Conservation (phyloP, 2,797 vertebrate species). For the Labroides dimidiatus region DNA sequence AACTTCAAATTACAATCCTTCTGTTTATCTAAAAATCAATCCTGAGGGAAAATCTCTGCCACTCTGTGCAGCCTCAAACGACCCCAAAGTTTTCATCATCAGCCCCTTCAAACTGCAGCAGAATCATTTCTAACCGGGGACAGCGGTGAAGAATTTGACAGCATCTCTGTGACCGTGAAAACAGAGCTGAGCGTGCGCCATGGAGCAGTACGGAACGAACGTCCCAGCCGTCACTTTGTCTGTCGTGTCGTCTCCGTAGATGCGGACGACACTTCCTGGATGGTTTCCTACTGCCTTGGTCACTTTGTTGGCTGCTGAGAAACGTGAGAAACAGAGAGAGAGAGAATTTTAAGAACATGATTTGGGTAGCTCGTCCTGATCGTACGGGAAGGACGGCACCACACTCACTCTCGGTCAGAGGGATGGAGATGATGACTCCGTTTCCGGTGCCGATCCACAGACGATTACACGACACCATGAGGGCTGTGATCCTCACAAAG, state of each 20-base stretch:
- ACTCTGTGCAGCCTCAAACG: no score
- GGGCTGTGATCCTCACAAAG: constrained; percentile 97
- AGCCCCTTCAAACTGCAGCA: no score
- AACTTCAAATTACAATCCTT: no score
- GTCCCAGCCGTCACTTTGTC: constrained; percentile 96
- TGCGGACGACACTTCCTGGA: constrained; percentile 90
- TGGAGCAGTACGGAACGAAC: constrained; percentile 95
- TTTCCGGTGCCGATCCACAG: constrained; percentile 99
- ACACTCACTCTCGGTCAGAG: constrained; percentile 93
- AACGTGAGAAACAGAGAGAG: constrained; percentile 1
- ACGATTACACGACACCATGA: constrained; percentile 95
- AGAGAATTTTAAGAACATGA: neutral
- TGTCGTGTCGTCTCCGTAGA: constrained; percentile 94
- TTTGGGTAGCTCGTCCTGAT: no score
- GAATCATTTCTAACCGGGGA: constrained; percentile 86
- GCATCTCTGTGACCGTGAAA: constrained; percentile 98
- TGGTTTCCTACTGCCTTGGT: constrained; percentile 84
- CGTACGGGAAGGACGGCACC: no score
- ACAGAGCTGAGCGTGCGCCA: constrained; percentile 97
- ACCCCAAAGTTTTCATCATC: no score
- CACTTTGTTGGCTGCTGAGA: constrained; percentile 85
- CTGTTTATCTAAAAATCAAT: no score
- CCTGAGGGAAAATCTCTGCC: no score
- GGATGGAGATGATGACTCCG: constrained; percentile 99
- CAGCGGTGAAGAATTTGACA: constrained; percentile 97